Conservation (phyloP, 2,888 invertebrate species). For the Choreutis nemorana region DNA sequence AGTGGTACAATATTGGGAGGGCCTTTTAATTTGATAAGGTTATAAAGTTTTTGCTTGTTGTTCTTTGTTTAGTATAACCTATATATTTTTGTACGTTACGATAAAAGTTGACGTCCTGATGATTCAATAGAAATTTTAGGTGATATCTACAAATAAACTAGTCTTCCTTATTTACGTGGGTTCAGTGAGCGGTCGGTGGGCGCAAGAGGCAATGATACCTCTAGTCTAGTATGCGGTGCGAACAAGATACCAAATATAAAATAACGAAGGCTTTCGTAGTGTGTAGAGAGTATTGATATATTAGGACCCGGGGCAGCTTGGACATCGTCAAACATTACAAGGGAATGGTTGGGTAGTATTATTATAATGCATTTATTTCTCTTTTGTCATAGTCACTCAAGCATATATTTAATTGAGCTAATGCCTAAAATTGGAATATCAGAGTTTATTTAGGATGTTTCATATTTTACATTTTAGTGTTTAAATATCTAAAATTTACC, state of each 20-base stretch:
- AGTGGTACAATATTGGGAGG: conserved; percentile 47
- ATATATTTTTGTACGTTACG: conserved; percentile 46
- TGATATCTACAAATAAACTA: conserved; percentile 63
- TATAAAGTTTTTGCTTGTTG: conserved; percentile 55
- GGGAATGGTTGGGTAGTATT: conserved; percentile 58
- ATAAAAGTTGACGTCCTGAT: conserved; percentile 34
- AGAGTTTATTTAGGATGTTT: conserved; percentile 67
- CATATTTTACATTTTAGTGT: conserved; percentile 67
- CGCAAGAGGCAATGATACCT: conserved; percentile 62
- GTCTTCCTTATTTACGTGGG: conserved; percentile 59
- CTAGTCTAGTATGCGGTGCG: conserved; percentile 65
- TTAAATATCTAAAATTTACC: conserved; percentile 67
- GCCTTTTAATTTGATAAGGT: conserved; percentile 57
- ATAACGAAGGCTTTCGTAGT: conserved; percentile 57
- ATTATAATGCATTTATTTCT: conserved; percentile 65
- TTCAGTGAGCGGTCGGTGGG: conserved; percentile 21
- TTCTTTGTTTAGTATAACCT: conserved; percentile 49
- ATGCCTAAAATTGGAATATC: conserved; percentile 67
- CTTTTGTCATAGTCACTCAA: conserved; percentile 63
- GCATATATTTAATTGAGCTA: conserved; percentile 62
- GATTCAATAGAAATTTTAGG: conserved; percentile 51
- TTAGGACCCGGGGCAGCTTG: conserved; percentile 57
- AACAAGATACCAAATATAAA: conserved; percentile 62
- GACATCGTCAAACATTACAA: conserved; percentile 41
- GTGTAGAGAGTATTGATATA: conserved; percentile 28